Evolutionary conservation across 2,113 vertebrate species (phyloP).

Genomic region (Crotalus horridus): DNA sequence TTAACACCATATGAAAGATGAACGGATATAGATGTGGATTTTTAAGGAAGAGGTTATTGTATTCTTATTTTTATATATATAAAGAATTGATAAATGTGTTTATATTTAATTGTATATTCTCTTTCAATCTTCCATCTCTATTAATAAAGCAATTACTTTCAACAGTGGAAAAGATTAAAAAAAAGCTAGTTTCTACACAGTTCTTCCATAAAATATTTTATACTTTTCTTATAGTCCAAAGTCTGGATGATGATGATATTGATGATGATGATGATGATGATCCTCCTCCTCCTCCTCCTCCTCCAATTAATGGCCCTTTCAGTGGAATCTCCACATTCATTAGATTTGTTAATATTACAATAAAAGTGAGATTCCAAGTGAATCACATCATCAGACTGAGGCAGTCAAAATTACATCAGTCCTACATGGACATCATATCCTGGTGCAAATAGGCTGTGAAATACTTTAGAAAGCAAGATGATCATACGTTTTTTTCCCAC

Average conservation of each 20-base stretch:
- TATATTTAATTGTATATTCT: background rate
- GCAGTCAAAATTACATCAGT: background rate
- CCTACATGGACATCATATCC: background rate
- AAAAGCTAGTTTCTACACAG: background rate
- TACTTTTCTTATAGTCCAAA: background rate
- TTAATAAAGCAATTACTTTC: background rate
- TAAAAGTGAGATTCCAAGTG: background rate
- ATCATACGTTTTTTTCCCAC: background rate
- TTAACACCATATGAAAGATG: background rate
- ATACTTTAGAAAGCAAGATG: background rate
- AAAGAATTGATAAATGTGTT: background rate
- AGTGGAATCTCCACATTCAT: background rate
- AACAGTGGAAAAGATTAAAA: slow-evolving; percentile 1
- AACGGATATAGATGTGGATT: background rate
- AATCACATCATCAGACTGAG: background rate
- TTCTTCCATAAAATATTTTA: background rate
- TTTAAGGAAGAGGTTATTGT: background rate
- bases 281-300: no score
- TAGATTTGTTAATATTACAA: slow-evolving; percentile 1
- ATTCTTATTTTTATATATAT: background rate
- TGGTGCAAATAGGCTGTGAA: background rate
- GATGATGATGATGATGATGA: no score
- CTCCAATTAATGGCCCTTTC: background rate
- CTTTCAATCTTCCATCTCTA: background rate
- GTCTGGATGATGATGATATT: background rate